Conservation (phyloP, 2,888 invertebrate genomes). For the Bruchidius siliquastri region DNA sequence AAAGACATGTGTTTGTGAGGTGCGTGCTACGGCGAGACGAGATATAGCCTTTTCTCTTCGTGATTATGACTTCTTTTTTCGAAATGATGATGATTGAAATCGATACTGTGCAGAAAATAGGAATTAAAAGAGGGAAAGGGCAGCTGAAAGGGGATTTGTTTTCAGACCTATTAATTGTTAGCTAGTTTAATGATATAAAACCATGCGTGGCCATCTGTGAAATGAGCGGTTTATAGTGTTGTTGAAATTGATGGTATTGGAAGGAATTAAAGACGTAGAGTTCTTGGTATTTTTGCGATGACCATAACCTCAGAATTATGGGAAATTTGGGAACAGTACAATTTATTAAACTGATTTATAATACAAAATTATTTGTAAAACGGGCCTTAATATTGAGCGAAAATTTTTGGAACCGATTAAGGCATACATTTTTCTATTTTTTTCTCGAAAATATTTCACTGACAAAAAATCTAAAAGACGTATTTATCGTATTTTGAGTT, state of each 20-base stretch:
- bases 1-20: not conserved
- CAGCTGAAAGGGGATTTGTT: conserved; percentile 22
- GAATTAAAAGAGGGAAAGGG: conserved; percentile 5
- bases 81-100: not conserved
- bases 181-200: conserved; percentile 14
- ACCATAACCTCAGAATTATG: too few relatives aligned
- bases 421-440: too few relatives aligned
- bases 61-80: not conserved
- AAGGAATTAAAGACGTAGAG: too few relatives aligned
- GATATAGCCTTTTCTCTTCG: not conserved
- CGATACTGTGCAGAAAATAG: not conserved
- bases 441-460: too few relatives aligned
- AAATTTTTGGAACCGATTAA: too few relatives aligned
- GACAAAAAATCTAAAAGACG: too few relatives aligned
- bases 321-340: too few relatives aligned
- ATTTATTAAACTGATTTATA: too few relatives aligned
- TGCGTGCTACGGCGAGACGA: not conserved
- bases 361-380: too few relatives aligned
- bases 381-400: too few relatives aligned
- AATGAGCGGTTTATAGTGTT: conserved; percentile 33
- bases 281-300: too few relatives aligned
- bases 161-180: conserved; percentile 33
- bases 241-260: conserved; percentile 13
- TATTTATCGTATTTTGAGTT: too few relatives aligned
- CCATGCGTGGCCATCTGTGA: conserved; percentile 26